Evolutionary conservation across 2,797 vertebrate genomes (phyloP).

Genomic region (Fistularia commersonii): DNA sequence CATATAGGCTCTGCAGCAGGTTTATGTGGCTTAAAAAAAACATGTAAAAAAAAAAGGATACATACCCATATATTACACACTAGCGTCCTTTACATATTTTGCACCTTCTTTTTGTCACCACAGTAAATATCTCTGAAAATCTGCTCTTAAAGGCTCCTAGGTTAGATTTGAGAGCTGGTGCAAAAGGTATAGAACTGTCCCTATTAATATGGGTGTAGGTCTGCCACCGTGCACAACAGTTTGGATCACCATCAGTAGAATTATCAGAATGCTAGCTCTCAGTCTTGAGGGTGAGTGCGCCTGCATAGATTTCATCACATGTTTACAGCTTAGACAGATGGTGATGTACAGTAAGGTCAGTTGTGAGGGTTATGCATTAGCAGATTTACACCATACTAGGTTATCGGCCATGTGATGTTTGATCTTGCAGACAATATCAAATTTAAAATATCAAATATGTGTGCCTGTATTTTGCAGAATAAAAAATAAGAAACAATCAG

Average conservation of each 20-base stretch:
- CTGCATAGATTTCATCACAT: slow-evolving; percentile 1
- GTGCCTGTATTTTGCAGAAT: too few relatives aligned
- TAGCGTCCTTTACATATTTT: too few relatives aligned
- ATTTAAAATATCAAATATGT: background rate
- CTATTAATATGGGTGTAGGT: slow-evolving; percentile 5
- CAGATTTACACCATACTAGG: slow-evolving; percentile 17
- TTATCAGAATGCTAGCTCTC: background rate
- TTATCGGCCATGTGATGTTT: slow-evolving; percentile 8
- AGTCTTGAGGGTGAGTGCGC: background rate
- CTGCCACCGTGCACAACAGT: slow-evolving; percentile 3
- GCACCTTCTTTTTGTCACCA: slow-evolving; percentile 14
- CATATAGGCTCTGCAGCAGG: too few relatives aligned
- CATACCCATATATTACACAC: too few relatives aligned
- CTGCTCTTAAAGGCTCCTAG: slow-evolving; percentile 55
- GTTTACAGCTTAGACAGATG: slow-evolving; percentile 10
- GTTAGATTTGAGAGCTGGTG: slow-evolving; percentile 48
- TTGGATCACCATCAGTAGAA: slow-evolving; percentile 1
- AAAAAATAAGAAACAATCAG: too few relatives aligned
- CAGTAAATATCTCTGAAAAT: slow-evolving; percentile 52
- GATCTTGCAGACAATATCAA: background rate
- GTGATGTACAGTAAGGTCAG: slow-evolving; percentile 2
- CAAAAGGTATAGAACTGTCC: slow-evolving; percentile 23
- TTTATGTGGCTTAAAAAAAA: too few relatives aligned
- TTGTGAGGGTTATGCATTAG: slow-evolving; percentile 11
- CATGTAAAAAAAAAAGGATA: too few relatives aligned